A percentile compares a stretch with the other conserved stretches of the same genome.
These are phyloP conservation scores for Orthonychiurus folsomi DNA, from an alignment of 2,888 invertebrate genomes.

Conservation along the genomic window DNA sequence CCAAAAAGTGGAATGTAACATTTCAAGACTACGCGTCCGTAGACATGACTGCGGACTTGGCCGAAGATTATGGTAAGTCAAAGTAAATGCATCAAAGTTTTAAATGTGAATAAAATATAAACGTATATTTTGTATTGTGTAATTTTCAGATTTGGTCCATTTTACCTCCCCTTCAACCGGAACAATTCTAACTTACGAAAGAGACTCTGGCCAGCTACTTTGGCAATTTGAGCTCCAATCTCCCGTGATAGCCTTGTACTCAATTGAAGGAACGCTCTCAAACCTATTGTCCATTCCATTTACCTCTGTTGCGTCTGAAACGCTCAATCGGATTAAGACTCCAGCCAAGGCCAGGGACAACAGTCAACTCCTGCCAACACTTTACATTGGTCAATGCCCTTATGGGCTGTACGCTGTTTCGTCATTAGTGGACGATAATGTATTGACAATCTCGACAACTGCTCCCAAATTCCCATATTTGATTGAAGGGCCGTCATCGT, in stretches of 20 bases:
- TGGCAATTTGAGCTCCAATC: constrained; percentile 83
- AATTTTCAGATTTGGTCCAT: constrained; percentile 68
- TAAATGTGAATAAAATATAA: background rate
- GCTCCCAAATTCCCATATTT: constrained; percentile 43
- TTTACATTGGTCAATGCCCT: constrained; percentile 82
- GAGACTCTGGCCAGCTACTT: constrained; percentile 65
- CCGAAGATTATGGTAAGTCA: constrained; percentile 65
- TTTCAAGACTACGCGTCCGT: constrained; percentile 88
- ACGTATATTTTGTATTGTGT: no score
- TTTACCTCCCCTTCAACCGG: constrained; percentile 85
- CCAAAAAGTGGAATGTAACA: constrained; percentile 89
- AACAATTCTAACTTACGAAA: constrained; percentile 71
- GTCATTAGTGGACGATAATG: constrained; percentile 76
- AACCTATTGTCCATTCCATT: constrained; percentile 77
- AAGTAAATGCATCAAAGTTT: background rate
- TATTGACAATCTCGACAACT: constrained; percentile 62
- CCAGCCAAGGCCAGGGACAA: constrained; percentile 23
- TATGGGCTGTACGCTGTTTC: constrained; percentile 86
- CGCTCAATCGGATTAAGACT: constrained; percentile 48
- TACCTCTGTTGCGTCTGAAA: constrained; percentile 78
- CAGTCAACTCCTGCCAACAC: constrained; percentile 60
- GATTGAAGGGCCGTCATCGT: constrained; percentile 58
- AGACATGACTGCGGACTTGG: constrained; percentile 66
- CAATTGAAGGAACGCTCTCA: constrained; percentile 55
- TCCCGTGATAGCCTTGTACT: constrained; percentile 82